Evolutionary conservation across 2,888 invertebrate genomes (phyloP).

Genomic region (Tenthredo notha): DNA sequence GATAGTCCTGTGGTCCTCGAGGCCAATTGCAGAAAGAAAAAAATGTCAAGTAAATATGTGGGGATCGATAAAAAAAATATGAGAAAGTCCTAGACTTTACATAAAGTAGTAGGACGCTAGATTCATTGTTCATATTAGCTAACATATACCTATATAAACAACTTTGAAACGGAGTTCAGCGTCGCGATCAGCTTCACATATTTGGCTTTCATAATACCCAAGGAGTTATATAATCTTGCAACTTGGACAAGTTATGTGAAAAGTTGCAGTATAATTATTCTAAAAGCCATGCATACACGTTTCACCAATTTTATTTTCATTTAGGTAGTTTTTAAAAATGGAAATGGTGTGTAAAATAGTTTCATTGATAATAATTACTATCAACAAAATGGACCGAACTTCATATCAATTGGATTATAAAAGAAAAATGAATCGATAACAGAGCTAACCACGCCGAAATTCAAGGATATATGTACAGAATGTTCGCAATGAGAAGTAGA

Average conservation of each 20-base stretch:
- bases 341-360: background rate
- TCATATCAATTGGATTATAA: background rate
- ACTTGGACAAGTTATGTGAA: background rate
- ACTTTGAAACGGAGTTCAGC: background rate
- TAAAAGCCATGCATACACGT: background rate
- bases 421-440: background rate
- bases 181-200: slow-evolving; percentile 2
- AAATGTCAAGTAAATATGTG: background rate
- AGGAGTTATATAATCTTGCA: slow-evolving; percentile 3
- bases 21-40: background rate
- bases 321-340: background rate
- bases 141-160: background rate
- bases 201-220: background rate
- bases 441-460: background rate
- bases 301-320: background rate
- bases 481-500: background rate
- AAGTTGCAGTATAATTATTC: slow-evolving; percentile 1
- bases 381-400: background rate
- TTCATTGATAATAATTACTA: background rate
- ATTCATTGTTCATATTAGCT: background rate
- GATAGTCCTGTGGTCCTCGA: background rate
- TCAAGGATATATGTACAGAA: background rate
- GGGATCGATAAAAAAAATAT: slow-evolving; percentile 9
- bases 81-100: slow-evolving; percentile 12
- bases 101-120: background rate